phyloP scores from a whole-genome alignment of 2,888 invertebrate species.

The Drosophila nr. perissopoda region DNA sequence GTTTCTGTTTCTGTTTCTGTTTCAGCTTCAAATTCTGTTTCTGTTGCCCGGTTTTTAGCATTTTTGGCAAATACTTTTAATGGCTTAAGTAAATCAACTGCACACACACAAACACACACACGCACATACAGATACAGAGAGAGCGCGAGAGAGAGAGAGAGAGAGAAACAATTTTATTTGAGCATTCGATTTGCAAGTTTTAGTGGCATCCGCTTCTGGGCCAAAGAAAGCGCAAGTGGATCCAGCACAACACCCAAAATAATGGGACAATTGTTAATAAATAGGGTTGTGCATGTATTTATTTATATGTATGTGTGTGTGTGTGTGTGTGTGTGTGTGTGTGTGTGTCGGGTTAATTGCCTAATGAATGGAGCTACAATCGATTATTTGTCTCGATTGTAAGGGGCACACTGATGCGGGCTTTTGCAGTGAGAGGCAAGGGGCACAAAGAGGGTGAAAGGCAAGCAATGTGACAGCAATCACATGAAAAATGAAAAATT shows the following conservation, averaged over 20 bases:
- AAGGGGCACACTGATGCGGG: slow-evolving; percentile 51
- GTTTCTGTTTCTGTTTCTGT: slow-evolving; percentile 31
- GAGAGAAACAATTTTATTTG: slow-evolving; percentile 29
- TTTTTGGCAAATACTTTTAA: slow-evolving; percentile 47
- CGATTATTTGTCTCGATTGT: slow-evolving; percentile 60
- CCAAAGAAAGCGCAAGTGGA: slow-evolving; percentile 70
- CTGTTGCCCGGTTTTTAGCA: slow-evolving; percentile 35
- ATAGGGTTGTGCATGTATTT: slow-evolving; percentile 1
- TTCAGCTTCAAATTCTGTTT: slow-evolving; percentile 30
- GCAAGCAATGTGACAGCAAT: neutral
- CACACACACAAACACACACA: slow-evolving; percentile 29
- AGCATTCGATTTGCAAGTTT: slow-evolving; percentile 44
- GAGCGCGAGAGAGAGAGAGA: neutral
- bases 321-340: slow-evolving; percentile 3
- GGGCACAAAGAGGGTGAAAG: neutral
- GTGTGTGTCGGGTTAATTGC: slow-evolving; percentile 52
- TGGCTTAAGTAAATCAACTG: slow-evolving; percentile 43
- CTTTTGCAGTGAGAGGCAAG: neutral
- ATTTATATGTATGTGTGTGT: neutral
- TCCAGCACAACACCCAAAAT: slow-evolving; percentile 21
- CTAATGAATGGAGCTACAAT: slow-evolving; percentile 59
- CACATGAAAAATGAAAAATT: neutral
- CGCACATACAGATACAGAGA: neutral
- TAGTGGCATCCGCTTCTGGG: slow-evolving; percentile 29
- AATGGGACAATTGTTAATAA: neutral